Percentiles rank a stretch among this genome's conserved stretches.
Conservation (phyloP, 2,113 vertebrate species). For the Paradisaea rubra region DNA sequence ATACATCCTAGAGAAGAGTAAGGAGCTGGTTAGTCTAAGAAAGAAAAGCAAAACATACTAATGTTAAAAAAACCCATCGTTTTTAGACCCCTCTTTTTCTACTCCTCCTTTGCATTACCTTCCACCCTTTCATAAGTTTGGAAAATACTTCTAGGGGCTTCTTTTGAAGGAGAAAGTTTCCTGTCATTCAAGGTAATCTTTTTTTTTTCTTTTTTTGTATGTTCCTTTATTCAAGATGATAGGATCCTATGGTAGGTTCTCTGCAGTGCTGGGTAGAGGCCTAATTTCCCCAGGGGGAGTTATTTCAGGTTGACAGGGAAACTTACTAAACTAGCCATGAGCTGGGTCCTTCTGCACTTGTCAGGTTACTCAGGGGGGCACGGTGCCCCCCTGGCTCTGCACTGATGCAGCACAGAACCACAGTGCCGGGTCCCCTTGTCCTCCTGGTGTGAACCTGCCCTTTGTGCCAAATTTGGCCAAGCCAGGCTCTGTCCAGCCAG, state of each 20-base stretch:
- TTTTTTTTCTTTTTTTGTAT: not conserved
- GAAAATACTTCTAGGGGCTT: not conserved
- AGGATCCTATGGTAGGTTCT: not conserved
- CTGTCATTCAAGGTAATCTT: not conserved
- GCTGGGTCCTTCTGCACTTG: not conserved
- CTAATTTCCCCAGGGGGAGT: not conserved
- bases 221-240: not conserved
- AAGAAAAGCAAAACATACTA: not conserved
- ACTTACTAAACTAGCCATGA: not conserved
- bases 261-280: not conserved
- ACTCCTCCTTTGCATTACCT: accelerated
- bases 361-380: not conserved
- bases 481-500: accelerated
- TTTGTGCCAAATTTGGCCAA: not conserved
- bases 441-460: accelerated
- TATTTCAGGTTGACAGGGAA: not conserved
- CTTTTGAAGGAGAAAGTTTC: not conserved
- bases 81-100: not conserved
- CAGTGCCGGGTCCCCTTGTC: not conserved
- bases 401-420: not conserved
- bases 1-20: not conserved
- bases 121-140: not conserved
- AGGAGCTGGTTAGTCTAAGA: not conserved
- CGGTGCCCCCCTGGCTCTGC: accelerated
- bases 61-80: accelerated